Conservation (phyloP, 2,797 vertebrate genomes). For the Melanitta fusca region DNA sequence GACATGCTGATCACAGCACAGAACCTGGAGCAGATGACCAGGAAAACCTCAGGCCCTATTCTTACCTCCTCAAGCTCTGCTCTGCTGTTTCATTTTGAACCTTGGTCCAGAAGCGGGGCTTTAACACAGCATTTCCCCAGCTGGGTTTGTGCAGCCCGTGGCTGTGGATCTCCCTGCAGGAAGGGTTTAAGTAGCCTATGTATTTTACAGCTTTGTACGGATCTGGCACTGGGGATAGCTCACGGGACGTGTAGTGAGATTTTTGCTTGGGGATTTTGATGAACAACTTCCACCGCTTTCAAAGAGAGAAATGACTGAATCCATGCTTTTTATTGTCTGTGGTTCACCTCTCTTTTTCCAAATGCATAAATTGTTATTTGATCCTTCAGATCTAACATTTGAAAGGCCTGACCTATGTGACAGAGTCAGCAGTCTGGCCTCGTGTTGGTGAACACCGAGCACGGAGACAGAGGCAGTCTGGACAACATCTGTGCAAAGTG, state of each 20-base stretch:
- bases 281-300: not conserved
- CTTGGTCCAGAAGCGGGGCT: fast-evolving
- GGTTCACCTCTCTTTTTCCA: not conserved
- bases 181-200: not conserved
- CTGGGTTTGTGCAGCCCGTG: not conserved
- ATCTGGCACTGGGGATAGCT: not conserved
- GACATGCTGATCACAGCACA: not conserved
- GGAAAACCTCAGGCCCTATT: not conserved
- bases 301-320: not conserved
- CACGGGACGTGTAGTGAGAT: fast-evolving
- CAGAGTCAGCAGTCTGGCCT: not conserved
- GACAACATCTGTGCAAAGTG: not conserved
- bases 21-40: not conserved
- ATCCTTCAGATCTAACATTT: not conserved
- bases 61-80: fast-evolving
- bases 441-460: fast-evolving
- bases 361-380: fast-evolving
- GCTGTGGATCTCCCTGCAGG: not conserved
- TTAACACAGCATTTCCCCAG: not conserved
- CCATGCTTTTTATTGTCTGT: not conserved
- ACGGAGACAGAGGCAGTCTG: not conserved
- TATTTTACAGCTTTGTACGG: not conserved
- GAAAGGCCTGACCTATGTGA: not conserved
- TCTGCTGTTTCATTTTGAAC: not conserved
- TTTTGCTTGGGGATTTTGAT: fast-evolving